phyloP scores from a whole-genome alignment of 2,113 vertebrate species.

The Sinocyclocheilus rhinocerous region DNA sequence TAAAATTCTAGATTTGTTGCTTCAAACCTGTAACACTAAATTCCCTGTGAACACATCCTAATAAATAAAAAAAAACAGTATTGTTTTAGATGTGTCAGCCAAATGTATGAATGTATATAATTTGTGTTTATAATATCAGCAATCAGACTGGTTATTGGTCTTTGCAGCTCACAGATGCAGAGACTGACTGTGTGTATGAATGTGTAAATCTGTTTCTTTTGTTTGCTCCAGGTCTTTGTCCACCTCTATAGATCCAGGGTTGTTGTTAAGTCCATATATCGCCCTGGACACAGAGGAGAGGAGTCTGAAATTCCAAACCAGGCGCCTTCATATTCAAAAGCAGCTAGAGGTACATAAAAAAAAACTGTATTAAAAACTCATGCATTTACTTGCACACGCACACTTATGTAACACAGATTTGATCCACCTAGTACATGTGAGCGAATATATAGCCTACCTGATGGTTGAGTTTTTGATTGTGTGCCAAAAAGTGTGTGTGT shows the following conservation, averaged over 20 bases:
- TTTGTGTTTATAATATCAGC: not conserved
- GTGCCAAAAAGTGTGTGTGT: not conserved
- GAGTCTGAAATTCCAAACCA: conserved; percentile 56
- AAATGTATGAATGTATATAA: not conserved
- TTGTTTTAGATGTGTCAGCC: not conserved
- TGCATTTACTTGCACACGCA: not conserved
- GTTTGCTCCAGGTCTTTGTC: conserved; percentile 63
- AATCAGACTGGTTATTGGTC: not conserved
- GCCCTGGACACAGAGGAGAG: conserved; percentile 64
- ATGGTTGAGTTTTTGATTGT: not conserved
- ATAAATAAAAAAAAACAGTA: not conserved
- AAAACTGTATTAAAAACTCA: not conserved
- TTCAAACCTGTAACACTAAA: not conserved
- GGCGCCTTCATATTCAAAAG: not conserved
- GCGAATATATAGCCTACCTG: too few species aligned
- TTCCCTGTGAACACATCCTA: not conserved
- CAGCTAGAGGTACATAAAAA: conserved; percentile 45
- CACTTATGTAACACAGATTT: not conserved
- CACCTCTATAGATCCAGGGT: conserved; percentile 65
- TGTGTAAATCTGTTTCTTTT: not conserved
- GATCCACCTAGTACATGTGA: too few species aligned
- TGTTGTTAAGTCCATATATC: conserved; percentile 60
- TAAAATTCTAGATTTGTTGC: not conserved
- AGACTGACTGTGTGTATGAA: conserved; percentile 14
- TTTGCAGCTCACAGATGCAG: not conserved